Conservation (phyloP, 2,797 vertebrate genomes). For the Apodemus agrarius region DNA sequence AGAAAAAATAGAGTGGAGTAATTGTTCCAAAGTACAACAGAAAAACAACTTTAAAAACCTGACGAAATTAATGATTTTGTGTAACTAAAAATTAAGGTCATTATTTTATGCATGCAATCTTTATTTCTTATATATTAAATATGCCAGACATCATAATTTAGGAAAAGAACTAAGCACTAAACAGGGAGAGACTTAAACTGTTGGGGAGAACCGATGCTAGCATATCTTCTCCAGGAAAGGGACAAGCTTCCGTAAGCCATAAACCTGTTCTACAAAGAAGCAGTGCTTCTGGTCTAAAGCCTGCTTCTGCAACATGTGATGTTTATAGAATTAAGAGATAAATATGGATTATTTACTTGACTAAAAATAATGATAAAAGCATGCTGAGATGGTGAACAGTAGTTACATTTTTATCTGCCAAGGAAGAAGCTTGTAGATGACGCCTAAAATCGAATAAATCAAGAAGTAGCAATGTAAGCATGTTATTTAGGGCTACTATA, state of each 20-base stretch:
- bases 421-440: not conserved
- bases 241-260: not conserved
- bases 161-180: not conserved
- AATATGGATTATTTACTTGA: not conserved
- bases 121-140: not conserved
- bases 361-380: not conserved
- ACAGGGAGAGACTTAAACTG: not conserved
- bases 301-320: not conserved
- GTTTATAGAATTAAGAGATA: not conserved
- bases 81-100: not conserved
- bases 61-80: not conserved
- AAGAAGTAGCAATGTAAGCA: not conserved
- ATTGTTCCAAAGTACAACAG: conserved; percentile 6
- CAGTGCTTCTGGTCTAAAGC: not conserved
- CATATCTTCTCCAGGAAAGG: not conserved
- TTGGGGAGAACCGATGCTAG: not conserved
- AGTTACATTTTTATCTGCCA: not conserved
- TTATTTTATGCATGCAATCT: not conserved
- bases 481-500: conserved; percentile 1
- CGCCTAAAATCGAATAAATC: not conserved
- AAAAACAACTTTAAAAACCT: not conserved
- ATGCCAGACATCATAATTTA: not conserved
- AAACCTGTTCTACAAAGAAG: not conserved
- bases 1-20: not conserved
- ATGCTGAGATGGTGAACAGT: not conserved